Percentiles rank a stretch among this genome's conserved stretches.
Evolutionary conservation across 2,888 invertebrate genomes (phyloP).

Genomic region (Mechanitis mazaeus): DNA sequence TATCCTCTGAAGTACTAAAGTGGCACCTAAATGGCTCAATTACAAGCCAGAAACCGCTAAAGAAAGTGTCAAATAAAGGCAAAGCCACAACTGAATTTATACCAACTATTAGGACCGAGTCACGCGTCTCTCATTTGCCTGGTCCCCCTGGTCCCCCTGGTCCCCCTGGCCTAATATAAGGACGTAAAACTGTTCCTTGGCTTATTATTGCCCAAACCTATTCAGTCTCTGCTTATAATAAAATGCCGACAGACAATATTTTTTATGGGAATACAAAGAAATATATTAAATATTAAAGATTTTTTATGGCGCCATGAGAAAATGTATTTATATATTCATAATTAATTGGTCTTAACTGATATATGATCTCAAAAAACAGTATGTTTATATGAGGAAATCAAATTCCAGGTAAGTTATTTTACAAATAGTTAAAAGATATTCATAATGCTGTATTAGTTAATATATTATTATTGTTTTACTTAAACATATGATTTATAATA

Average conservation of each 20-base stretch:
- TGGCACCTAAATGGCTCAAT: constrained; percentile 3
- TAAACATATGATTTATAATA: too few relatives aligned
- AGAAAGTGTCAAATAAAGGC: constrained; percentile 8
- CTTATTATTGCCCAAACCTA: constrained; percentile 60
- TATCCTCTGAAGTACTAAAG: background rate
- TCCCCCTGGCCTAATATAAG: constrained; percentile 57
- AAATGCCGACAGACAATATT: constrained; percentile 24
- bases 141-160: constrained; percentile 47
- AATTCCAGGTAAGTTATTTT: too few relatives aligned
- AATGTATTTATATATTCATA: too few relatives aligned
- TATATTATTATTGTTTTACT: too few relatives aligned
- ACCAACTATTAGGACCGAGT: constrained; percentile 37
- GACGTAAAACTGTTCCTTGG: constrained; percentile 32
- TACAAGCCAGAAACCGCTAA: constrained; percentile 1
- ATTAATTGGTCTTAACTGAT: background rate
- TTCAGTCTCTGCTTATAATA: constrained; percentile 51
- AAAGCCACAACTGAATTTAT: constrained; percentile 5
- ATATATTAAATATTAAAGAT: background rate
- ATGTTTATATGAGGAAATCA: too few relatives aligned
- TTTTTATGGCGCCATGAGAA: background rate
- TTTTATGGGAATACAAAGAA: background rate
- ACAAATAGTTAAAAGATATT: too few relatives aligned
- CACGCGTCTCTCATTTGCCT: constrained; percentile 63
- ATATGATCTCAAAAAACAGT: too few relatives aligned
- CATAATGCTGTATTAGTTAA: too few relatives aligned